Base-by-base conservation (phyloP, 2,888 invertebrate genomes). In the Stictocephala bisonia region DNA sequence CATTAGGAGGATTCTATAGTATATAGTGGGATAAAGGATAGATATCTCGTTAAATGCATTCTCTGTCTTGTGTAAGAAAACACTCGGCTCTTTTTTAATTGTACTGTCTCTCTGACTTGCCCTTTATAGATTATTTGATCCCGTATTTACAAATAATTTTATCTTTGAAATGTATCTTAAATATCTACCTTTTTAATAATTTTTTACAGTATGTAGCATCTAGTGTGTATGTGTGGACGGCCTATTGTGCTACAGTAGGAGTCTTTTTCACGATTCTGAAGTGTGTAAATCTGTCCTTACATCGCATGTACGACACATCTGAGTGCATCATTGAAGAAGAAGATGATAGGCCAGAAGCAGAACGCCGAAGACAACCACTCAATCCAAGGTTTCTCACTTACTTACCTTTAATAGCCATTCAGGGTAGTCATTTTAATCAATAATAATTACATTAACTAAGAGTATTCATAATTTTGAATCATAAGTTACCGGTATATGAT, bases 281-380 rank as follows among this genome's bases (percentile, higher is more conserved):
- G 86, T 85, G 94, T 74, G 86, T 94, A 79, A 98, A 97, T 86
- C 93, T 93, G 85, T 91, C 92, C 51, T 88, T 98, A 74, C 98
- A 98, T 85, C 91, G 92, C 80, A 91, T 97, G 87, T 98, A 97
- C 84, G 97, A 98, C 85, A 95, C 95, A 13, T 93, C 93, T n/a
- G 96, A 97, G 84, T 91, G 92, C 82, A 88, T 93, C 84, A 87
- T 82, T 84, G 91, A 86, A 85, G 70, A 71, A 60, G 75, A 75
- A 18, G 74, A 75, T 68, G 75, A 89, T 78, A 83, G 87, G 78
- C 80, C 85, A 81, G 86, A 86, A 35, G 40, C 56, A 24, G 70
- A 70, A 27, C 53, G 70, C 4, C 29, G 70, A 18, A 53, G 70
- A 27, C 70, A 53, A 35, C 70, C 70, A 7, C 35, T 70, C 41